phyloP scores from a whole-genome alignment of 2,888 invertebrate genomes.

The Drosophila quinaria region DNA sequence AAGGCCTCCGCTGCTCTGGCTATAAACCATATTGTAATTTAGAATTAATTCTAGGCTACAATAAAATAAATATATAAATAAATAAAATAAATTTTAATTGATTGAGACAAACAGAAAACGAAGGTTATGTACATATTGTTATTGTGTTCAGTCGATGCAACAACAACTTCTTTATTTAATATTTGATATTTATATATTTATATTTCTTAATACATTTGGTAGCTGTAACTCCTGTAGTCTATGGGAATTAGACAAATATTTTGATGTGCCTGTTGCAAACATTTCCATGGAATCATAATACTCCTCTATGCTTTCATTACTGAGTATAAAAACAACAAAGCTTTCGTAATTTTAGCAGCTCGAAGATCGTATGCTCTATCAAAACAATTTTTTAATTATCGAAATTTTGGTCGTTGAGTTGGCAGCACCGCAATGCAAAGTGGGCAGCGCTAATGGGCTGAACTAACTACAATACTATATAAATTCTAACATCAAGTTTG shows the following conservation, averaged over 20 bases:
- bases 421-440: neutral
- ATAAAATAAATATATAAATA: too few species aligned
- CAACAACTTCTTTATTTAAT: too few species aligned
- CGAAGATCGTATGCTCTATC: conserved; percentile 25
- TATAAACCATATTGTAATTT: too few species aligned
- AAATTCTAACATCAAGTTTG: neutral
- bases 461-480: neutral
- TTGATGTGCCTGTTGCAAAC: neutral
- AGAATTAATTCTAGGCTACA: too few species aligned
- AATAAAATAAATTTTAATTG: too few species aligned
- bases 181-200: too few species aligned
- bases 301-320: neutral
- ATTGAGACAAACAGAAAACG: too few species aligned
- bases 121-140: too few species aligned
- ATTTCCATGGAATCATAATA: neutral
- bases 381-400: neutral
- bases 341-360: neutral
- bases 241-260: neutral
- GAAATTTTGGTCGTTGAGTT: neutral
- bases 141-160: too few species aligned
- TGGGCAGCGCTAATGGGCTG: neutral
- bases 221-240: neutral
- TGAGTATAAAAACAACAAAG: neutral
- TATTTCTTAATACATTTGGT: neutral
- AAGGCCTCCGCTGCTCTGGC: too few species aligned